Evolutionary conservation across 1,140 invertebrate species (phyloP), one percentile per base, ranked within the genome.

Genomic region (Lutraria rhynchaena): DNA sequence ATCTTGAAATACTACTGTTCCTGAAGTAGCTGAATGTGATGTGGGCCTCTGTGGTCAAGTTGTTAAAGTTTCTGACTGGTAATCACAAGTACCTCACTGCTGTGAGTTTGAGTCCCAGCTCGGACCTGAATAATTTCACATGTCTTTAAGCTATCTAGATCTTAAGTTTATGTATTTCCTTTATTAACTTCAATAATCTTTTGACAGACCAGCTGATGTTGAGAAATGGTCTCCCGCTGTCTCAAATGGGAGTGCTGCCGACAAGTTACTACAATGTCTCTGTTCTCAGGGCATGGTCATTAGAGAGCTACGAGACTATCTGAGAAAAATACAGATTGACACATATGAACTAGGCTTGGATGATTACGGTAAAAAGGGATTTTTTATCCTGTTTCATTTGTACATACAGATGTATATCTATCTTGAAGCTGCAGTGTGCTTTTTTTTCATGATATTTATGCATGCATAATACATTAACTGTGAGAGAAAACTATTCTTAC

Each of bases 251-350:
- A 86, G 83, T 58, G 80, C 85, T 13, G 19, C 70, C 1, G n/a
- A 55, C 1, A 80, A 86, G 53, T 44, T 86, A 73, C 29, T 86
- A 17, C 58, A 60, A 58, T 29, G 55, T 22, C 41, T 84, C 15
- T 75, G 83, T 13, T 60, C 74, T 4, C 69, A 74, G 27, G 85
- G 75, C 7, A 81, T 84, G 76, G 61, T 22, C 19, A 60, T 84
- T 1, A 46, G 17, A 24, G 51, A 83, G 17, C 67, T 86, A 7
- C 67, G 74, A 7, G 44, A 82, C 0, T 58, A 78, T 33, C 44
- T 86, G 27, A 82, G 83, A 24, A 61, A 74, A 3, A 51, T 82
- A 11, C 44, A 75, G 13, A 19, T 73, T 29, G 73, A 86, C 82
- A 84, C 60, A 11, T 55, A 22, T n/a, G 4, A 51, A 55, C 37